These are phyloP conservation scores for Lutjanus erythropterus DNA, from an alignment of 2,113 vertebrate genomes.

Conservation along the genomic window DNA sequence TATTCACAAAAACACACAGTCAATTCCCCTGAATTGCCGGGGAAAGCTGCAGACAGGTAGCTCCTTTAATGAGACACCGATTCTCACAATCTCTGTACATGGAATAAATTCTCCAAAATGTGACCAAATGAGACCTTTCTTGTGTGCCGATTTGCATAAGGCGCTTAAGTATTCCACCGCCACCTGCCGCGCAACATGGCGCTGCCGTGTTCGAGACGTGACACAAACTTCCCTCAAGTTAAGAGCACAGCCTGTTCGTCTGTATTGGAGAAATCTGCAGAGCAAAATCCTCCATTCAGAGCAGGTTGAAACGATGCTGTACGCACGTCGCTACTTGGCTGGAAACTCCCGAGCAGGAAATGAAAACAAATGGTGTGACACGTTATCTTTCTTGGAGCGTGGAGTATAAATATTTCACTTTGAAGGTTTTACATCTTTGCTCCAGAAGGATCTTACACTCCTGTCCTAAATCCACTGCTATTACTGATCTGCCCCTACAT, in stretches of 20 bases:
- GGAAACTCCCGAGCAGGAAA: conserved; percentile 31
- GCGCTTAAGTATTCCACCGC: background rate
- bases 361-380: conserved; percentile 51
- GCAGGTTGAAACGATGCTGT: conserved; percentile 18
- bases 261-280: background rate
- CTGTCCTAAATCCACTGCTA: conserved; percentile 49
- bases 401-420: conserved; percentile 61
- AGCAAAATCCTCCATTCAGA: background rate
- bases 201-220: conserved; percentile 11
- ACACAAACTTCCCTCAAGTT: background rate
- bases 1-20: conserved; percentile 56
- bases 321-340: conserved; percentile 30
- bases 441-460: conserved; percentile 43
- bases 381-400: conserved; percentile 40
- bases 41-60: conserved; percentile 39
- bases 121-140: background rate
- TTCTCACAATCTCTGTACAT: conserved; percentile 1
- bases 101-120: conserved; percentile 14
- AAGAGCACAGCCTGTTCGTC: background rate
- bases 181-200: conserved; percentile 13
- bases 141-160: background rate
- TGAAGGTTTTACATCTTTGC: conserved; percentile 55
- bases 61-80: conserved; percentile 57
- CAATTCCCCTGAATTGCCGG: conserved; percentile 13
- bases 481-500: conserved; percentile 52